Base-by-base conservation (phyloP, 1,140 invertebrate species). In the Bombus superbus region DNA sequence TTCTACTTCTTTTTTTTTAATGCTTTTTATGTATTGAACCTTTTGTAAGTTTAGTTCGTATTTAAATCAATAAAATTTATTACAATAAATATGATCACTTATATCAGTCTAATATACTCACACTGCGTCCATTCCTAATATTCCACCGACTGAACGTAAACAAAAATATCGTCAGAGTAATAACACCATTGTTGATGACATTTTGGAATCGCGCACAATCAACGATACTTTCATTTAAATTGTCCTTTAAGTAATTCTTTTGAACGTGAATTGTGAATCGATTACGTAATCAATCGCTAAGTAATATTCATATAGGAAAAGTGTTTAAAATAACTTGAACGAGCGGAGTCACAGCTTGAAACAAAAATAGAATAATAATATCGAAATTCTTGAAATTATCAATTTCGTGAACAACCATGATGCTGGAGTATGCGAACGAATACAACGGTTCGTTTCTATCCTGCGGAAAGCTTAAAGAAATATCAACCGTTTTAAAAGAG, bases 61-160 rank as follows among this genome's bases (percentile, higher is more conserved):
- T 32, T 44, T 22, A 13, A 15, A 9, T 28, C 25, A 79, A 79
- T 79, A 79, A 79, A 79, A 15, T 79, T 76, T 47, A 8, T 28
- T 59, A 18, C 25, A 18, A 62, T 9, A 22, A 59, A 73, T 35
- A 73, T 18, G 22, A 32, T 81, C 40, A 2, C 25, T 15, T 59
- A 13, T 68, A 28, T 62, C 25, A 22, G 8, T 53, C 3, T 4
- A n/a, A 25, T 28, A 0, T 25, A 53, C 18, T 74, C 42, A 10
- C 1, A 10, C 5, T 25, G 22, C 13, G 22, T 44, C 22, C 1
- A 28, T 53, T 35, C 4, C 42, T 25, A 32, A n/a, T 3, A 42
- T 32, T 66, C 3, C 22, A 47, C 35, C 10, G 3, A 4, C 15
- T 47, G 1, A 68, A 68, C 5, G 42, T 79, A 68, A 79, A 79